Evolutionary conservation across 1,140 invertebrate genomes (phyloP).

Genomic region (Scaptomyza montana): DNA sequence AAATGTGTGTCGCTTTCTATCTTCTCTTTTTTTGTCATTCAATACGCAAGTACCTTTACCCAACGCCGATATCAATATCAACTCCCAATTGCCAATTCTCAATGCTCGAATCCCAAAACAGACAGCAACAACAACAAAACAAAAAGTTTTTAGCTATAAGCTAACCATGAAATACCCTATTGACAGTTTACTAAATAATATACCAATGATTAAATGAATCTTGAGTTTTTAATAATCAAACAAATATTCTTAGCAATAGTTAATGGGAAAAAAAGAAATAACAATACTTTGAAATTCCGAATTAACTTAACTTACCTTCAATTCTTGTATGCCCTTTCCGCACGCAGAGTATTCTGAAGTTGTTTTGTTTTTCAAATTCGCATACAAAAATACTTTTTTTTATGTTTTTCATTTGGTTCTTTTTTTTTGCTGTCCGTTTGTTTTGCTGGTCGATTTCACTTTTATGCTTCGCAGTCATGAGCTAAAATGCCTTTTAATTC

Average conservation of each 20-base stretch:
- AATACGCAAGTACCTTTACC: constrained; percentile 40
- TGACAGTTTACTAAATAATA: background rate
- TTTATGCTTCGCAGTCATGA: constrained; percentile 74
- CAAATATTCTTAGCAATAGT: too few relatives aligned
- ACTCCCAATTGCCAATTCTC: constrained; percentile 8
- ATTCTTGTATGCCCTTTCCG: too few relatives aligned
- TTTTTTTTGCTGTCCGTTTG: constrained; percentile 38
- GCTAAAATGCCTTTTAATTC: constrained; percentile 66
- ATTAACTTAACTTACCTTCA: too few relatives aligned
- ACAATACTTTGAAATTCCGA: too few relatives aligned
- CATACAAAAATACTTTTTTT: constrained; percentile 56
- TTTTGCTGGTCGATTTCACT: constrained; percentile 76
- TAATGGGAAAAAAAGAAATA: too few relatives aligned
- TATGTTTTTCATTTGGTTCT: constrained; percentile 46
- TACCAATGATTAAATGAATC: too few relatives aligned
- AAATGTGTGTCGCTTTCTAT: background rate
- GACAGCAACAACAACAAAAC: constrained; percentile 7
- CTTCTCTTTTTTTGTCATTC: constrained; percentile 57
- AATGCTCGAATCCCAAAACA: constrained; percentile 39
- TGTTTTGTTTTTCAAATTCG: constrained; percentile 31
- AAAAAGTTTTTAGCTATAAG: background rate
- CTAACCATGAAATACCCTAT: background rate
- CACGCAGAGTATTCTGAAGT: constrained; percentile 8
- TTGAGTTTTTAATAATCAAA: too few relatives aligned
- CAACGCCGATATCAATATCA: constrained; percentile 16